Conservation (phyloP, 2,888 invertebrate genomes). For the Argyresthia albistria region DNA sequence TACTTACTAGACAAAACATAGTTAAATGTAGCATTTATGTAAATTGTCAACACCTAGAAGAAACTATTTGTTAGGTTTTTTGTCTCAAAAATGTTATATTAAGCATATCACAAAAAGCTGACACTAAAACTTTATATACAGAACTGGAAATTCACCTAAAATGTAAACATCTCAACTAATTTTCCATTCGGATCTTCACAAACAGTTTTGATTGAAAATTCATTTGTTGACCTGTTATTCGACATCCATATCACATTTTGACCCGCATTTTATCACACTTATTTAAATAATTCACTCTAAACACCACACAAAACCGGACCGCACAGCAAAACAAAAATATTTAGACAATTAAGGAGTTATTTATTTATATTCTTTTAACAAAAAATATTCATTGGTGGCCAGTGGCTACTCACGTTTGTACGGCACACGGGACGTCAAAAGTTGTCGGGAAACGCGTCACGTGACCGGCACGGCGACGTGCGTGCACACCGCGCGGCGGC, state of each 20-base stretch:
- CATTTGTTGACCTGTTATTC: background rate
- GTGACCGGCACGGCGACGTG: slow-evolving; percentile 38
- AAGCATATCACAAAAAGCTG: background rate
- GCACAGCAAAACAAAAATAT: background rate
- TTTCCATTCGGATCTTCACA: too few relatives aligned
- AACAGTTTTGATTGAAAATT: too few relatives aligned
- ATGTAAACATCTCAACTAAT: too few relatives aligned
- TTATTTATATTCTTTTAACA: slow-evolving; percentile 8
- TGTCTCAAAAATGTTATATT: background rate
- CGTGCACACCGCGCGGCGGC: slow-evolving; percentile 39
- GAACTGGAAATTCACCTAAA: too few relatives aligned
- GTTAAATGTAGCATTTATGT: too few relatives aligned
- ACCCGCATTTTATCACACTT: background rate
- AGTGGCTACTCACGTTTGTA: slow-evolving; percentile 43
- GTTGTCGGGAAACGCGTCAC: slow-evolving; percentile 33
- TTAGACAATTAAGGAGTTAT: background rate
- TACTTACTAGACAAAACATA: too few relatives aligned
- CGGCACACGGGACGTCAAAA: slow-evolving; percentile 41
- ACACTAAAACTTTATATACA: too few relatives aligned
- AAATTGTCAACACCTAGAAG: background rate
- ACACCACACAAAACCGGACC: background rate
- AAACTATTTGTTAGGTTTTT: background rate
- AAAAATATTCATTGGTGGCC: slow-evolving; percentile 38
- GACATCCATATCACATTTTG: background rate
- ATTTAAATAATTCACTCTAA: background rate